These are phyloP conservation scores for Benthosema pterotum DNA, from an alignment of 2,797 vertebrate genomes.

Conservation along the genomic window DNA sequence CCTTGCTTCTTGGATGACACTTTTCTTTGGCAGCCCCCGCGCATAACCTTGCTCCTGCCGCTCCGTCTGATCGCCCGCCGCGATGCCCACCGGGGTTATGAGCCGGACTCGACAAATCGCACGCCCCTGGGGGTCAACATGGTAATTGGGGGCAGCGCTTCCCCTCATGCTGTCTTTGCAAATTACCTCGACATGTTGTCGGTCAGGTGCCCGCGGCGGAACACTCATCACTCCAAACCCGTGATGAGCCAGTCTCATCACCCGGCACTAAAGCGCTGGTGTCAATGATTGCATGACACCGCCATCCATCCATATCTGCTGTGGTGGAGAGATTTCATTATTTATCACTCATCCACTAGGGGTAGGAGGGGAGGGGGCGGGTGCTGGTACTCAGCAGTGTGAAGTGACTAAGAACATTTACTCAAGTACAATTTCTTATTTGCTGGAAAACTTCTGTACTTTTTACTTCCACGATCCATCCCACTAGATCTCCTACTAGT, in stretches of 20 bases:
- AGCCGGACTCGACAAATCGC: slow-evolving; percentile 22
- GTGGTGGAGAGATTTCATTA: slow-evolving; percentile 65
- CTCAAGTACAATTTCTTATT: no score
- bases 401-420: no score
- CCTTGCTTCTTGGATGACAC: neutral
- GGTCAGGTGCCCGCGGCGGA: slow-evolving; percentile 44
- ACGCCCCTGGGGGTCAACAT: slow-evolving; percentile 32
- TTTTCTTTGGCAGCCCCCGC: slow-evolving; percentile 10
- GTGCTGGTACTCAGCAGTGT: slow-evolving; percentile 43
- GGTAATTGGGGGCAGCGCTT: slow-evolving; percentile 50
- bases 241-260: slow-evolving; percentile 41
- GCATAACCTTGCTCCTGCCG: slow-evolving; percentile 26
- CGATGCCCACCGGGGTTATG: slow-evolving; percentile 18
- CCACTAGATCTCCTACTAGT: no score
- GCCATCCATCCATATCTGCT: slow-evolving; percentile 66
- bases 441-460: no score
- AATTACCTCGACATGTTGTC: slow-evolving; percentile 45
- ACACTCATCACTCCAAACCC: slow-evolving; percentile 40
- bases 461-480: no score
- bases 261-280: slow-evolving; percentile 55
- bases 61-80: neutral
- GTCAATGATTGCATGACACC: slow-evolving; percentile 68
- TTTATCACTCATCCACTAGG: slow-evolving; percentile 70
- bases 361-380: slow-evolving; percentile 57
- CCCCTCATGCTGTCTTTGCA: slow-evolving; percentile 54